phyloP scores from a whole-genome alignment of 2,797 vertebrate species.

The Siniperca scherzeri region DNA sequence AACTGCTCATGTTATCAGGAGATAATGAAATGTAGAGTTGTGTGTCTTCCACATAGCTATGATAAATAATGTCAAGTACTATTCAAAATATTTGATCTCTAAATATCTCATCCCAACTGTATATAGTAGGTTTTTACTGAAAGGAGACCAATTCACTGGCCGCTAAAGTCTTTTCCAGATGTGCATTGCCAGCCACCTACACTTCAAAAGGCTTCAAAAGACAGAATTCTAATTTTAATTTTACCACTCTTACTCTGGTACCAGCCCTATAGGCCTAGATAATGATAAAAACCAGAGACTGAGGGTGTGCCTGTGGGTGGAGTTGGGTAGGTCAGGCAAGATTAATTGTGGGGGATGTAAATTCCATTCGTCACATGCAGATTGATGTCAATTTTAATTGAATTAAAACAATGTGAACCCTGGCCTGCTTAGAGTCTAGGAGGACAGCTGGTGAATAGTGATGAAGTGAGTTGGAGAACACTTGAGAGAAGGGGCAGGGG shows the following conservation, averaged over 20 bases:
- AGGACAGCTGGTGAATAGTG: conserved; percentile 77
- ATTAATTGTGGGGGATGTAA: conserved; percentile 83
- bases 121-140: conserved; percentile 1
- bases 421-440: conserved; percentile 70
- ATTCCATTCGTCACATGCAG: conserved; percentile 83
- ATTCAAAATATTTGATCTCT: background rate
- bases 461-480: conserved; percentile 69
- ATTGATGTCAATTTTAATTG: conserved; percentile 85
- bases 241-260: conserved; percentile 45
- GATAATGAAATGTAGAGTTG: background rate
- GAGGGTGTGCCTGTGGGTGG: conserved; percentile 56
- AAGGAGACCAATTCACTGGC: conserved; percentile 4
- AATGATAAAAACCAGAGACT: conserved; percentile 70
- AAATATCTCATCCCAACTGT: conserved; percentile 11
- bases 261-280: conserved; percentile 56
- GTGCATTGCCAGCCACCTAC: conserved; percentile 20
- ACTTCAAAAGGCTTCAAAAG: conserved; percentile 71
- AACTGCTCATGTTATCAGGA: background rate
- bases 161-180: conserved; percentile 40
- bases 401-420: conserved; percentile 84
- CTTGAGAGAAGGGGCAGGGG: conserved; percentile 31
- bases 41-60: conserved; percentile 5
- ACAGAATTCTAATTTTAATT: conserved; percentile 70
- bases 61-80: conserved; percentile 8
- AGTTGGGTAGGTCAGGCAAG: conserved; percentile 69